These are phyloP conservation scores for Pissodes strobi DNA, from an alignment of 1,140 invertebrate species.

Conservation along the genomic window DNA sequence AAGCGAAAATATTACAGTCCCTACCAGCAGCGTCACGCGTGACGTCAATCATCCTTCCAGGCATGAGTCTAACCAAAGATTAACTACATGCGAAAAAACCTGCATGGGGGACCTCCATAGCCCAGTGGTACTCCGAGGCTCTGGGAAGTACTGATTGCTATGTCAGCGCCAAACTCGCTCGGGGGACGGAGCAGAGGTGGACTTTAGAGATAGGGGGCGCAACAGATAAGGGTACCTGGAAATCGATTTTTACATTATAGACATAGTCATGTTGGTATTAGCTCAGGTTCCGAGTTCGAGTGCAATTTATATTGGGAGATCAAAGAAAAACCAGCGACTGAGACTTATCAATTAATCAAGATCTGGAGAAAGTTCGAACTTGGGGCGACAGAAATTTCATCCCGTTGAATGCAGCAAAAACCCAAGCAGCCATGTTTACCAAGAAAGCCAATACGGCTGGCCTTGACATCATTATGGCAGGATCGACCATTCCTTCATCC, in stretches of 20 bases:
- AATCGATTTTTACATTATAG: not conserved
- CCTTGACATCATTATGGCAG: no score
- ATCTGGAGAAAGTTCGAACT: no score
- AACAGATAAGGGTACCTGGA: constrained; percentile 82
- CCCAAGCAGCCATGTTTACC: no score
- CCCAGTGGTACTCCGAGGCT: constrained; percentile 87
- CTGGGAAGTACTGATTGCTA: constrained; percentile 95
- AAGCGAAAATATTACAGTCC: constrained; percentile 81
- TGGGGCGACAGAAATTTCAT: no score
- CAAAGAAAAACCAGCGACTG: no score
- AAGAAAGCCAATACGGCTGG: no score
- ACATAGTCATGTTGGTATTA: not conserved
- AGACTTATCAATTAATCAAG: no score
- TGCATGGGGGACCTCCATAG: constrained; percentile 87
- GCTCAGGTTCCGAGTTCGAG: no score
- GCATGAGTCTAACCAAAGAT: constrained; percentile 88
- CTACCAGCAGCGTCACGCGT: constrained; percentile 84
- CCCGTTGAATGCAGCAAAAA: no score
- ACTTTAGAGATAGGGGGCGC: constrained; percentile 88
- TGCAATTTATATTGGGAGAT: no score
- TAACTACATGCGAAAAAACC: constrained; percentile 92
- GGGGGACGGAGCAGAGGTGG: constrained; percentile 87
- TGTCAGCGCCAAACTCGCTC: constrained; percentile 91
- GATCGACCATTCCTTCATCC: no score
- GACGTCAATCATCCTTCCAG: constrained; percentile 90